phyloP scores from a whole-genome alignment of 2,888 invertebrate genomes.

The Brassicogethes aeneus region DNA sequence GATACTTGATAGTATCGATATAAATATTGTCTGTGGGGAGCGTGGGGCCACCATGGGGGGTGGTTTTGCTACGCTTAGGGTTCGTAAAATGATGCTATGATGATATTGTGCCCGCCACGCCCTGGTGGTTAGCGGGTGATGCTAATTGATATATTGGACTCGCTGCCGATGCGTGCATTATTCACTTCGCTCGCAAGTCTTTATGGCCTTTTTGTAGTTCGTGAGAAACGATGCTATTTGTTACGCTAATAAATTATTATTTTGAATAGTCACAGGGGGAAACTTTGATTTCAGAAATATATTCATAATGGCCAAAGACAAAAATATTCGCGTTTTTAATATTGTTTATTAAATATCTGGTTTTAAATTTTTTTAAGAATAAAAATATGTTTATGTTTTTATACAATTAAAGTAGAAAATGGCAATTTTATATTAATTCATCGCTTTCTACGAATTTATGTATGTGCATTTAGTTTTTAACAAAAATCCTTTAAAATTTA shows the following conservation, averaged over 20 bases:
- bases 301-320: too few relatives aligned
- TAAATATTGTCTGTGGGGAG: slow-evolving; percentile 18
- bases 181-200: slow-evolving; percentile 9
- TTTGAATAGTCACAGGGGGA: background rate
- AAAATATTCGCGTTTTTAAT: too few relatives aligned
- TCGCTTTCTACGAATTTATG: too few relatives aligned
- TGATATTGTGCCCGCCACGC: slow-evolving; percentile 32
- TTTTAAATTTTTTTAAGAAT: too few relatives aligned
- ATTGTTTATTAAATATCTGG: too few relatives aligned
- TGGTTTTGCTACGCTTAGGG: slow-evolving; percentile 6
- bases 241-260: background rate
- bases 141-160: slow-evolving; percentile 40
- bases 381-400: too few relatives aligned
- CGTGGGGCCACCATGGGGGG: slow-evolving; percentile 11
- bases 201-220: background rate
- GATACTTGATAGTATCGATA: slow-evolving; percentile 19
- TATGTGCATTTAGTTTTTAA: too few relatives aligned
- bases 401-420: too few relatives aligned
- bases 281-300: too few relatives aligned
- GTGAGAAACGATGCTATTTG: background rate
- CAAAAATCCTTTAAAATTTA: too few relatives aligned
- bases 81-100: slow-evolving; percentile 6
- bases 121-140: slow-evolving; percentile 37
- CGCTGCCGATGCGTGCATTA: slow-evolving; percentile 21
- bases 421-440: too few relatives aligned